Evolutionary conservation across 2,797 vertebrate species (phyloP).

Genomic region (Meda fulgida): DNA sequence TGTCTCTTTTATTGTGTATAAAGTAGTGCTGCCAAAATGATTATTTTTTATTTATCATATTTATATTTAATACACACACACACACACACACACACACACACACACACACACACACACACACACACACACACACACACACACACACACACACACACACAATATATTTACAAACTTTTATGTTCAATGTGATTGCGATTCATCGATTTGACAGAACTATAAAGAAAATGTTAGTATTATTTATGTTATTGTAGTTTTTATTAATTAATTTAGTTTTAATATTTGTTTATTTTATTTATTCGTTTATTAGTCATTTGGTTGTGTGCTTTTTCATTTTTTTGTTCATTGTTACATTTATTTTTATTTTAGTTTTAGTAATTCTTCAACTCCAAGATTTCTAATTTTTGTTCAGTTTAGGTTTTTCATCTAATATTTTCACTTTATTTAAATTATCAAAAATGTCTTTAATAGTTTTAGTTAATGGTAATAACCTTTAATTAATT

Average conservation of each 20-base stretch:
- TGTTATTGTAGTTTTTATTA: not conserved
- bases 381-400: not conserved
- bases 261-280: not conserved
- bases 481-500: too few species aligned
- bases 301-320: not conserved
- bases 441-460: not conserved
- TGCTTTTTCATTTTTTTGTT: not conserved
- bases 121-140: too few species aligned
- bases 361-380: not conserved
- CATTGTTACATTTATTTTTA: not conserved
- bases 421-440: not conserved
- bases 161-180: not conserved
- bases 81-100: too few species aligned
- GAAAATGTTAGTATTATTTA: not conserved
- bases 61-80: too few species aligned
- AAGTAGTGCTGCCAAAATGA: not conserved
- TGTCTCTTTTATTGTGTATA: not conserved
- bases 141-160: too few species aligned
- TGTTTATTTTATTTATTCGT: not conserved
- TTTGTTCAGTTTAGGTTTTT: not conserved
- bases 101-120: too few species aligned
- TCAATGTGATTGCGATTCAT: not conserved
- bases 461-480: not conserved
- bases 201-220: not conserved
- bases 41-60: too few species aligned